Evolutionary conservation across 30 jellyfish, hydroid and myxozoan species (phyloP), one percentile per base, ranked within the genome.

Genomic region (Chrysaora quinquecirrha): DNA sequence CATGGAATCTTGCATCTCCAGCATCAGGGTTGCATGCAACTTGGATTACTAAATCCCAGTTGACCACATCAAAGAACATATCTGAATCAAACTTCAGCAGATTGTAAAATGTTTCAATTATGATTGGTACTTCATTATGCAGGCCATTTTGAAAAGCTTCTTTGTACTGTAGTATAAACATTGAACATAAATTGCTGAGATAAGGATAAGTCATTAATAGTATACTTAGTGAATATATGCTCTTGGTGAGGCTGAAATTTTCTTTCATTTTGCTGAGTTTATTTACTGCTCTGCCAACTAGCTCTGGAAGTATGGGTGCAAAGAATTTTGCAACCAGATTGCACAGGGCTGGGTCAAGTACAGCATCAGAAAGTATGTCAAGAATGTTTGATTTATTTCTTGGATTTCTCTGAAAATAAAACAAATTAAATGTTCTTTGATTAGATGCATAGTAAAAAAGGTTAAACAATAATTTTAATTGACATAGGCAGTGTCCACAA

Each of bases 261-360:
- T 70, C 64, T 30, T 49, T 27, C 10, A 38, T 22, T 21, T 19
- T 0, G 38, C 34, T 22, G 49, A 47, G 30, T 43, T 20, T 52
- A 3, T 7, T 20, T 16, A 19, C 19, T 49, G 77, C 76, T 46
- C 83, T 80, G 46, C 83, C 83, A 0, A 80, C 90, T 22, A 80
- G 24, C 48, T 80, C 90, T 0, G 76, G 49, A 12, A 66, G 19
- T 20, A 80, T 66, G 14, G 90, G 90, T 27, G 62, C 66, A 67
- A 68, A 80, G 34, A 64, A 66, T 24, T 58, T 24, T 58, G 78
- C 76, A 7, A 80, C 75, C 16, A 3, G 69, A 22, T 14, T 28
- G 34, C 90, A 80, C 19, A 3, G 12, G 2, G 48, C 83, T 9
- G 76, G 83, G 2, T 65, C 63, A 30, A 54, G 20, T 1, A 80